phyloP scores from a whole-genome alignment of 2,797 vertebrate species.

The Mormyrops attenuatus region DNA sequence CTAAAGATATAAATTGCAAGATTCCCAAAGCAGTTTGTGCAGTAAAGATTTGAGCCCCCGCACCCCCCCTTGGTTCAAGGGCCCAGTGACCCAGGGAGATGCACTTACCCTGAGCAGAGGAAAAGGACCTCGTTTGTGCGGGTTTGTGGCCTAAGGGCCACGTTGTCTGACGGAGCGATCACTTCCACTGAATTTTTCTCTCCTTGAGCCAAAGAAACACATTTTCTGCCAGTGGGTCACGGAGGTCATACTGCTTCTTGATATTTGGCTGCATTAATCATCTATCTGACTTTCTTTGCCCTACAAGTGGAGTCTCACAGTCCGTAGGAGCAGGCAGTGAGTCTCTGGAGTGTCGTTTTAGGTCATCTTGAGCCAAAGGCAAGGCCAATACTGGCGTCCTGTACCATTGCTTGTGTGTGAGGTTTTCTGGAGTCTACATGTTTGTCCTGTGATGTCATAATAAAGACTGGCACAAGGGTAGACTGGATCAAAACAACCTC shows the following conservation, averaged over 20 bases:
- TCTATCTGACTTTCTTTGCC: neutral
- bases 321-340: neutral
- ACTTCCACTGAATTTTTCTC: neutral
- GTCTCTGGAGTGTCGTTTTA: neutral
- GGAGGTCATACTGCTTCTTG: neutral
- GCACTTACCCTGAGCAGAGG: neutral
- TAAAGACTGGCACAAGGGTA: neutral
- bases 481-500: neutral
- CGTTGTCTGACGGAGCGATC: neutral
- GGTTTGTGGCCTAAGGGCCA: neutral
- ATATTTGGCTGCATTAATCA: constrained; percentile 1
- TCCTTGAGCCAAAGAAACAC: neutral
- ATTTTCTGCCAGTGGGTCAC: neutral
- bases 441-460: neutral
- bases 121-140: neutral
- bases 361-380: neutral
- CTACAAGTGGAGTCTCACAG: neutral
- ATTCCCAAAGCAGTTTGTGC: neutral
- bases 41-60: neutral
- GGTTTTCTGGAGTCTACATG: neutral
- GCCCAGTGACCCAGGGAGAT: neutral
- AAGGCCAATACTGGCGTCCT: neutral
- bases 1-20: neutral
- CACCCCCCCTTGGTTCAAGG: neutral
- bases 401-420: neutral